These are phyloP conservation scores for Todiramphus saurophagus DNA, from an alignment of 2,113 vertebrate species.

Conservation along the genomic window DNA sequence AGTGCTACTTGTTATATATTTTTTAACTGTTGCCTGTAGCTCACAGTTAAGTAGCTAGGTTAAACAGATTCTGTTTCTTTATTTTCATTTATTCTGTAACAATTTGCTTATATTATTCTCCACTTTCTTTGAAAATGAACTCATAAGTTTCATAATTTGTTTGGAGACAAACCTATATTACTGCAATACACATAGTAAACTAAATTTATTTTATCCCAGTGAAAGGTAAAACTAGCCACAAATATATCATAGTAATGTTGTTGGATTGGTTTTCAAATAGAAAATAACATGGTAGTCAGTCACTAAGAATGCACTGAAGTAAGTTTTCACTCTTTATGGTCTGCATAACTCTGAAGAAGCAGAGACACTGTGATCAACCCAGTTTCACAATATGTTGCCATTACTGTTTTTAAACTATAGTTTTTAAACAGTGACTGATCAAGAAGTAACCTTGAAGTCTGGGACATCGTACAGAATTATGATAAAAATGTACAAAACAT, in stretches of 20 bases:
- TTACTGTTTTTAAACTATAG: neutral
- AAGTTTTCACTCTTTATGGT: neutral
- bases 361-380: neutral
- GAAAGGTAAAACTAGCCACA: neutral
- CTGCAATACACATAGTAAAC: neutral
- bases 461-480: neutral
- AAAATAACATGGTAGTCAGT: neutral
- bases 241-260: neutral
- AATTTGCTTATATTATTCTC: neutral
- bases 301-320: neutral
- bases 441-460: neutral
- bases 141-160: neutral
- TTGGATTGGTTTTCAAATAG: neutral
- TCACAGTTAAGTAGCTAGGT: constrained; percentile 3
- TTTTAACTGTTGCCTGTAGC: neutral
- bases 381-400: neutral
- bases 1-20: neutral
- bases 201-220: neutral
- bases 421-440: neutral
- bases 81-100: neutral
- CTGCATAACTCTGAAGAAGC: neutral
- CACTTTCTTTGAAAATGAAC: neutral
- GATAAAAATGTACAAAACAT: neutral
- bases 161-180: neutral
- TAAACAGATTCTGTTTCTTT: neutral